Conservation (phyloP, 1,140 invertebrate species). For the Caenorhabditis inopinata region DNA sequence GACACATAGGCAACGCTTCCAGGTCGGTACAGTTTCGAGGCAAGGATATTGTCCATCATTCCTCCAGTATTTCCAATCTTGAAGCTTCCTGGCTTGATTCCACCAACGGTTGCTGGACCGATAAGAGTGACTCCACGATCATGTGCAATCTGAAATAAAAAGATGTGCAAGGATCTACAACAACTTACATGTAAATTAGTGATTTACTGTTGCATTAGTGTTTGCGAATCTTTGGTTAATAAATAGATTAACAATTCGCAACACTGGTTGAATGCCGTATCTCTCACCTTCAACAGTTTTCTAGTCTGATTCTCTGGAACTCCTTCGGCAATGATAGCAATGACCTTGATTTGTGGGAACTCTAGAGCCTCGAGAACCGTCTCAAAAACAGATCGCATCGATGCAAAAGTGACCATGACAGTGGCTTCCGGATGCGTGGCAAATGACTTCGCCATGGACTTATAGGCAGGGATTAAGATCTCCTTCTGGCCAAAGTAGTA, state of each 20-base stretch:
- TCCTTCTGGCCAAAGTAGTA: conserved; percentile 99
- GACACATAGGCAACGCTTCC: conserved; percentile 96
- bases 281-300: conserved; percentile 78
- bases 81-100: conserved; percentile 97
- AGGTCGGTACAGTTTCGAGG: conserved; percentile 91
- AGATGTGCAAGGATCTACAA: too few relatives aligned
- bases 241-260: too few relatives aligned
- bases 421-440: conserved; percentile 89
- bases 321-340: conserved; percentile 98
- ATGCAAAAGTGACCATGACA: conserved; percentile 97
- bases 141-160: conserved; percentile 71
- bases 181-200: too few relatives aligned
- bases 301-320: conserved; percentile 97
- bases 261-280: too few relatives aligned
- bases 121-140: conserved; percentile 83
- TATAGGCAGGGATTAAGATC: conserved; percentile 91
- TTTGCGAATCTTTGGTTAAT: too few relatives aligned
- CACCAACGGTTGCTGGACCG: conserved; percentile 89
- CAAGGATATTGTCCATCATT: conserved; percentile 98
- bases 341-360: conserved; percentile 87
- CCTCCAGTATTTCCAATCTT: conserved; percentile 99
- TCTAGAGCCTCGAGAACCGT: conserved; percentile 89
- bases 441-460: conserved; percentile 95
- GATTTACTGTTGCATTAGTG: too few relatives aligned
- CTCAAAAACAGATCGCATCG: conserved; percentile 92